Evolutionary conservation across 2,888 invertebrate species (phyloP).

Genomic region (Tricholauxania praeusta): DNA sequence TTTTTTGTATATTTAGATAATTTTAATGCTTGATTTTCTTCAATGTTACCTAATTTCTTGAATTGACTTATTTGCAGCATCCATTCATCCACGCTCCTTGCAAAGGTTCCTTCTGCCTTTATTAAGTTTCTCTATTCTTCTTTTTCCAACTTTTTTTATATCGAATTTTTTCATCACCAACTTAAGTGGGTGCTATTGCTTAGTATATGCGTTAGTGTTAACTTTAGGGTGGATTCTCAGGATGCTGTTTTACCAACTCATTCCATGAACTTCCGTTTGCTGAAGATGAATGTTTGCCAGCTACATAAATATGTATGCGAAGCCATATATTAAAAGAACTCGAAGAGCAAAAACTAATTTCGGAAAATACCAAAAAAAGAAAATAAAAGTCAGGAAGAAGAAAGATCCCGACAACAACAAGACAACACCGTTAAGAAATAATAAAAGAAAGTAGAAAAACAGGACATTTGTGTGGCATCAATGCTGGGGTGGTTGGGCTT

Average conservation of each 20-base stretch:
- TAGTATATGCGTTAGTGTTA: slow-evolving; percentile 10
- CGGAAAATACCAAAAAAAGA: slow-evolving; percentile 61
- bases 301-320: slow-evolving; percentile 63
- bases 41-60: slow-evolving; percentile 2
- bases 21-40: background rate
- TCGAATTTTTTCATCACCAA: slow-evolving; percentile 2
- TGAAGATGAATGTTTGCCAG: slow-evolving; percentile 62
- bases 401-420: slow-evolving; percentile 30
- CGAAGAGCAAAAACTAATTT: slow-evolving; percentile 62
- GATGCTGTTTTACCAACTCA: background rate
- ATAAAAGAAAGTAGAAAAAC: slow-evolving; percentile 23
- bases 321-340: slow-evolving; percentile 63
- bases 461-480: slow-evolving; percentile 31
- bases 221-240: background rate
- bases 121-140: slow-evolving; percentile 2
- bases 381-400: slow-evolving; percentile 44
- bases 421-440: slow-evolving; percentile 13
- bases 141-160: background rate
- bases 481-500: slow-evolving; percentile 8
- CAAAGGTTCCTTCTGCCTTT: background rate
- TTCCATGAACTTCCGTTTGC: slow-evolving; percentile 42
- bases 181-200: slow-evolving; percentile 27
- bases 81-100: background rate
- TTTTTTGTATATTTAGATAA: too few species aligned
- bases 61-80: background rate